Conservation (phyloP, 2,797 vertebrate species). For the Megalops cyprinoides region DNA sequence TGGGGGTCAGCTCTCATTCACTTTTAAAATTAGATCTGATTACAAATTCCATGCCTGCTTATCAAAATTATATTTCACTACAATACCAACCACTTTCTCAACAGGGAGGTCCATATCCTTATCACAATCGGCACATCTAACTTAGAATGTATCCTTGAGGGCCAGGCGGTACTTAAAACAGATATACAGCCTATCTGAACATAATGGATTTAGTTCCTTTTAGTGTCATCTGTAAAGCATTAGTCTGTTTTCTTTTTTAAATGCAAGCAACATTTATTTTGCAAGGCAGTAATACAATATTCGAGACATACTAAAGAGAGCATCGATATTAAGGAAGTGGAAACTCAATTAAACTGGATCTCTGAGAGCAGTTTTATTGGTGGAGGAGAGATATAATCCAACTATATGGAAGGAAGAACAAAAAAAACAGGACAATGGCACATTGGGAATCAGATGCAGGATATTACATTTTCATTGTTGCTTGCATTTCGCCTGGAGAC, state of each 20-base stretch:
- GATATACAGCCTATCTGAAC: neutral
- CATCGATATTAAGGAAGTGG: neutral
- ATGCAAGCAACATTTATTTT: neutral
- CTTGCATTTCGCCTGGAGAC: neutral
- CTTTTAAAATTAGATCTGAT: neutral
- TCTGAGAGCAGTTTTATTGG: neutral
- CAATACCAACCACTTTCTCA: neutral
- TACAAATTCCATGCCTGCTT: neutral
- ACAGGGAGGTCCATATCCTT: neutral
- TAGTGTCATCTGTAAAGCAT: neutral
- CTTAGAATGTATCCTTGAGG: neutral
- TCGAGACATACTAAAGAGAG: conserved; percentile 3
- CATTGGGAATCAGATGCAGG: neutral
- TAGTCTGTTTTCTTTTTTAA: neutral
- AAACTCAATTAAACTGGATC: conserved; percentile 7
- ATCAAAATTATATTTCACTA: neutral
- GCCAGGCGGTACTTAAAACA: neutral
- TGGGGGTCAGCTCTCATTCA: neutral
- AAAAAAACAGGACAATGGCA: neutral
- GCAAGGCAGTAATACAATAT: conserved; percentile 13
- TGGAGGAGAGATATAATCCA: conserved; percentile 1
- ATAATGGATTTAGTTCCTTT: neutral
- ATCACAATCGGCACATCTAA: neutral
- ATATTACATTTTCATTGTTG: conserved; percentile 3
- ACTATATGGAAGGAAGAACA: neutral